Percentiles rank a stretch among this genome's conserved stretches.
These are phyloP conservation scores for Papilio machaon DNA, from an alignment of 1,140 invertebrate species.

Conservation along the genomic window DNA sequence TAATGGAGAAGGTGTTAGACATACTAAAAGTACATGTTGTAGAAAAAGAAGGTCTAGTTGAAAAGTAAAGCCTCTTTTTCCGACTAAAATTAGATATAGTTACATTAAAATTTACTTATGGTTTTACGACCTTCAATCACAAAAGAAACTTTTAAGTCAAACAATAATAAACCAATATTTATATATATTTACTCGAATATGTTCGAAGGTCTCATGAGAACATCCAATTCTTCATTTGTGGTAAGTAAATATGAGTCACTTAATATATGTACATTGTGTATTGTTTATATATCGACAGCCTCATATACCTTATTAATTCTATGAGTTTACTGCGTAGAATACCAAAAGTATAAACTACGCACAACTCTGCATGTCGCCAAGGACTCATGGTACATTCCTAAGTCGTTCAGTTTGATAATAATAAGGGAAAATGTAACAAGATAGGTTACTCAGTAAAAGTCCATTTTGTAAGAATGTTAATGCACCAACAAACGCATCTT, in stretches of 20 bases:
- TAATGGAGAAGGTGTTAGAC: background rate
- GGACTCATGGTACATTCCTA: background rate
- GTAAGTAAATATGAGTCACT: constrained; percentile 1
- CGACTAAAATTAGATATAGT: too few relatives aligned
- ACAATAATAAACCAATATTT: background rate
- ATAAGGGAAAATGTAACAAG: background rate
- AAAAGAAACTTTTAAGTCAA: background rate
- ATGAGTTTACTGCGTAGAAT: constrained; percentile 3
- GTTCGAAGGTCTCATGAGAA: background rate
- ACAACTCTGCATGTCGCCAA: background rate
- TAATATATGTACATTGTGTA: background rate
- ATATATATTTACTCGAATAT: background rate
- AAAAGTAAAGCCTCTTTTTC: background rate
- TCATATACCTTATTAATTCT: background rate
- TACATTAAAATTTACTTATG: too few relatives aligned
- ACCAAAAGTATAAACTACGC: background rate
- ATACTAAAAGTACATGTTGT: background rate
- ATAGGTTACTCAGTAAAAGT: background rate
- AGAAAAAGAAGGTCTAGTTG: too few relatives aligned
- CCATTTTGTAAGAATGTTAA: background rate
- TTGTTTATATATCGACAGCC: constrained; percentile 1
- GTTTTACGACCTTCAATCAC: background rate
- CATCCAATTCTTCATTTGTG: background rate
- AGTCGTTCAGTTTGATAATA: background rate
- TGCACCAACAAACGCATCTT: background rate